These are phyloP conservation scores for Oreochromis mossambicus DNA, from an alignment of 2,797 vertebrate genomes.

Conservation along the genomic window DNA sequence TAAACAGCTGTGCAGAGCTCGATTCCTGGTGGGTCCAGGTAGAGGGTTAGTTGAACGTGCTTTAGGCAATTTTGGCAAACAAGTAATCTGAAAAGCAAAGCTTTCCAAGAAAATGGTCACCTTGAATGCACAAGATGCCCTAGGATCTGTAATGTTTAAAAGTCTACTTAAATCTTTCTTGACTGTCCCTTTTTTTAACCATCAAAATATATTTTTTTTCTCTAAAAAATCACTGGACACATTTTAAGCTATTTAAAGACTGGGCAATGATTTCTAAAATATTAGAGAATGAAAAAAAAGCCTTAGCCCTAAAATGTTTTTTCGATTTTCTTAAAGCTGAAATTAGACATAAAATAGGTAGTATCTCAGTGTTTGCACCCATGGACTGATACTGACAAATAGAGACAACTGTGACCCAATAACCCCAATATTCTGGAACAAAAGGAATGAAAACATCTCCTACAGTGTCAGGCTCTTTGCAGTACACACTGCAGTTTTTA, in stretches of 20 bases:
- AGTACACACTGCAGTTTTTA: constrained; percentile 18
- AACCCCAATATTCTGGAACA: constrained; percentile 35
- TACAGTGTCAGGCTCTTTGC: constrained; percentile 3
- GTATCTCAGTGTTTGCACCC: not conserved
- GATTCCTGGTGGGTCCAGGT: constrained; percentile 22
- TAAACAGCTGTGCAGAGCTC: constrained; percentile 55
- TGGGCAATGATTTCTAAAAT: not conserved
- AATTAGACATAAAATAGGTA: not conserved
- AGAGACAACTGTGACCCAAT: constrained; percentile 36
- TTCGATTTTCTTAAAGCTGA: not conserved
- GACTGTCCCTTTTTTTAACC: not conserved
- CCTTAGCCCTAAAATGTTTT: not conserved
- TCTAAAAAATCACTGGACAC: not conserved
- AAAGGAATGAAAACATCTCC: constrained; percentile 27
- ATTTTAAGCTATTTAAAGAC: not conserved
- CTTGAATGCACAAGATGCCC: not conserved
- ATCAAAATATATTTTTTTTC: not conserved
- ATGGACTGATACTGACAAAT: constrained; percentile 4
- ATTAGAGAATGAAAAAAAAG: not conserved
- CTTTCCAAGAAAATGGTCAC: not conserved
- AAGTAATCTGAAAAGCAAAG: not conserved
- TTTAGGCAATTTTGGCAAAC: constrained; percentile 52
- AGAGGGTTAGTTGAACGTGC: constrained; percentile 32
- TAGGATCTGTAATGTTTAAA: constrained; percentile 74
- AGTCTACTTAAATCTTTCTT: not conserved